Conservation (phyloP, 2,888 invertebrate genomes). For the Ecdyonurus torrentis region DNA sequence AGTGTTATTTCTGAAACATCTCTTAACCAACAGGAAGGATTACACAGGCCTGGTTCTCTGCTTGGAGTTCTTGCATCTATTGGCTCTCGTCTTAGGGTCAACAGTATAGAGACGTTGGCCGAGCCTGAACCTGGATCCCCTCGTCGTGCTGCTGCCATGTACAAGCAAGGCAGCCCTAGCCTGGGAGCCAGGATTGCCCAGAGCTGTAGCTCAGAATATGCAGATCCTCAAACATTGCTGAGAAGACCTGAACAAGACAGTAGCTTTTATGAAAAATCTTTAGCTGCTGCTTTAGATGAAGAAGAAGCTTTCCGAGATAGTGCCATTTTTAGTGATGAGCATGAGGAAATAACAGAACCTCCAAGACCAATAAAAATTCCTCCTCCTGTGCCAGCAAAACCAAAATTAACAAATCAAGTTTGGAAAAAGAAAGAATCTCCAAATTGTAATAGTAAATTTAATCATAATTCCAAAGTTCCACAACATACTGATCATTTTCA, state of each 20-base stretch:
- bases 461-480: slow-evolving; percentile 6
- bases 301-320: slow-evolving; percentile 61
- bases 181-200: slow-evolving; percentile 72
- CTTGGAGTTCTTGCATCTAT: neutral
- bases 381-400: slow-evolving; percentile 48
- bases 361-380: slow-evolving; percentile 29
- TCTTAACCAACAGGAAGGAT: too few relatives aligned
- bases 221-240: neutral
- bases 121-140: neutral
- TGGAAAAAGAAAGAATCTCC: neutral
- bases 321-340: slow-evolving; percentile 65
- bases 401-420: slow-evolving; percentile 23
- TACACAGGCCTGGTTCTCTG: neutral
- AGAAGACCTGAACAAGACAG: slow-evolving; percentile 28
- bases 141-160: slow-evolving; percentile 9
- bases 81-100: neutral
- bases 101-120: neutral
- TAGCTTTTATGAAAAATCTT: slow-evolving; percentile 59
- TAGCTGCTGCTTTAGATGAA: slow-evolving; percentile 47
- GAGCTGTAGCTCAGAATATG: slow-evolving; percentile 18
- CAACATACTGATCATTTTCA: neutral
- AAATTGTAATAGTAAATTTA: too few relatives aligned
- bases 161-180: slow-evolving; percentile 44
- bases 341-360: slow-evolving; percentile 26
- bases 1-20: neutral